Base-by-base conservation (phyloP, 2,888 invertebrate genomes). In the Orthosia incerta region DNA sequence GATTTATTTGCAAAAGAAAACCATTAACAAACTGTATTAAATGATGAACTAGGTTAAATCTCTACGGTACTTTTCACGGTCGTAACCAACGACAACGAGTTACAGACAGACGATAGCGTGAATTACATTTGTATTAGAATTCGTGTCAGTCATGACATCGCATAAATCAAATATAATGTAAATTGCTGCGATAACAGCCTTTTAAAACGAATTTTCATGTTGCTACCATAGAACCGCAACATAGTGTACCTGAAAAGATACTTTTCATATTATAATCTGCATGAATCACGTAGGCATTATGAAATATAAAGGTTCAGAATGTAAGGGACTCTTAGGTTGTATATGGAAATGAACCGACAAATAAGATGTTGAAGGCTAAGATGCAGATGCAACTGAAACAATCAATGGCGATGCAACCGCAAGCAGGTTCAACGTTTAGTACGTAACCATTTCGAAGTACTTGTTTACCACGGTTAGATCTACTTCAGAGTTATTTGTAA, bases 371-470 rank as follows among this genome's bases (percentile, higher is more conserved):
- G 90, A 92, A 93, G 93, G 92, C 84, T 89, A 86, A 83, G 83
- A 84, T 86, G 91, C 87, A 89, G 83, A 86, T 86, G 90, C 88
- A 89, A 87, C 86, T 83, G 83, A 90, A 89, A 90, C 88, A 88
- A 91, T 93, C 90, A 93, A 91, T 92, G 93, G 86, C 90, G 89
- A 83, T 81, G 86, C 85, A 87, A 93, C 93, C 94, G 91, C 94
- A 93, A 50, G 23, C 46, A 56, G 80, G 86, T 86, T 88, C 90
- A 91, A 88, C 86, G 79, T 83, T 86, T 80, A 79, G 80, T 83
- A 61, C 53, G 20, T 80, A 81, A 68, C 72, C 48, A 71, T 67
- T 55, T 68, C 64, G 61, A 74, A 64, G 50, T 20, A 85, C 77
- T 75, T 71, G 62, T 76, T 72, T 65, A 80, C 66, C 69, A 67